Percentiles rank a stretch among this genome's conserved stretches.
Evolutionary conservation across 2,888 invertebrate genomes (phyloP).

Genomic region (Mongoloraphidia duomilia): DNA sequence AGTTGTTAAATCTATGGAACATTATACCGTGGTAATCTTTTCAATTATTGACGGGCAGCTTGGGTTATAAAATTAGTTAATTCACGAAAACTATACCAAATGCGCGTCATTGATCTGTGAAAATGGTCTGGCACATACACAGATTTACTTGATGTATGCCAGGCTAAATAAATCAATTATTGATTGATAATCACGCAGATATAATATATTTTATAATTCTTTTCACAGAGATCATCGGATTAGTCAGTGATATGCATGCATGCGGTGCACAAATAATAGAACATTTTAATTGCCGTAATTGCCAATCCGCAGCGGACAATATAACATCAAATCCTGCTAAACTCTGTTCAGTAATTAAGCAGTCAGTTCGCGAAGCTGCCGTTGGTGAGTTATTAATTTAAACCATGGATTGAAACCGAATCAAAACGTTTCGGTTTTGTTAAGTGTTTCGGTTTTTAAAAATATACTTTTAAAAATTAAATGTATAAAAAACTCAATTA

Average conservation of each 20-base stretch:
- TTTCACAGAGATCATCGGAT: slow-evolving; percentile 42
- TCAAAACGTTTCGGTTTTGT: neutral
- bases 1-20: too few relatives aligned
- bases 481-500: neutral
- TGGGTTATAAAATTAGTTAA: too few relatives aligned
- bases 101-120: too few relatives aligned
- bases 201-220: slow-evolving; percentile 9
- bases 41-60: too few relatives aligned
- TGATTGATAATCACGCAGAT: neutral
- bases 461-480: neutral
- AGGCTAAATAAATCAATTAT: too few relatives aligned
- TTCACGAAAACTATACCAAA: too few relatives aligned
- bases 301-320: slow-evolving; percentile 22
- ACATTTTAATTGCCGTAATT: slow-evolving; percentile 33
- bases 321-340: slow-evolving; percentile 39
- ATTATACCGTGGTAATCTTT: too few relatives aligned
- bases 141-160: too few relatives aligned
- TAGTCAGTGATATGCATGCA: slow-evolving; percentile 48
- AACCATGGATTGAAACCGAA: neutral
- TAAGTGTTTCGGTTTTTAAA: neutral
- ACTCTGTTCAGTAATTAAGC: slow-evolving; percentile 45
- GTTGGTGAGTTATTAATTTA: slow-evolving; percentile 30
- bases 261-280: slow-evolving; percentile 45
- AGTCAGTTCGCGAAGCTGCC: slow-evolving; percentile 43
- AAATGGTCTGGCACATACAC: too few relatives aligned